phyloP scores from a whole-genome alignment of 2,113 vertebrate species.

The Hippocampus zosterae region DNA sequence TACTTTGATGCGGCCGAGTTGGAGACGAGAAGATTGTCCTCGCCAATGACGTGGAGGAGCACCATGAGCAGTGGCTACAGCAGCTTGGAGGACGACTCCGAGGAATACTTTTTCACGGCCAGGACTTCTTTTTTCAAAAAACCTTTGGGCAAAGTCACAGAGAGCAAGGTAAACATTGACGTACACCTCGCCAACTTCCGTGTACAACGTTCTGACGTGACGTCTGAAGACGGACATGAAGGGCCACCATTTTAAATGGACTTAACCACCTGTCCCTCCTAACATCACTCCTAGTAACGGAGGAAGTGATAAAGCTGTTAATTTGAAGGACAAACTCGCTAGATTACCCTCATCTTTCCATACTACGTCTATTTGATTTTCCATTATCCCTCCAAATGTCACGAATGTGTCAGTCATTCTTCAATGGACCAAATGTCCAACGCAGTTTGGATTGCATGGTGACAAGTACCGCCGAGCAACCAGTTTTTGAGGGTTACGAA shows the following conservation, averaged over 20 bases:
- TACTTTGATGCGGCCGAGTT: slow-evolving; percentile 52
- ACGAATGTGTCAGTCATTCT: too few relatives aligned
- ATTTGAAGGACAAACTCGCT: background rate
- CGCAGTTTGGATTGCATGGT: background rate
- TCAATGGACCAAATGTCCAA: slow-evolving; percentile 1
- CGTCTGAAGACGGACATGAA: too few relatives aligned
- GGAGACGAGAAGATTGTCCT: slow-evolving; percentile 42
- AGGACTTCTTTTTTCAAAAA: slow-evolving; percentile 92
- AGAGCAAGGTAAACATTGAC: slow-evolving; percentile 63
- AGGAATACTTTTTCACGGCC: slow-evolving; percentile 96
- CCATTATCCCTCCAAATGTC: background rate
- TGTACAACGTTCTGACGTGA: background rate
- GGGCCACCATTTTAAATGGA: background rate
- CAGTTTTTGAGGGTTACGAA: slow-evolving; percentile 6
- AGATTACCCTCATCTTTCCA: background rate
- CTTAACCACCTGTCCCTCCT: slow-evolving; percentile 31
- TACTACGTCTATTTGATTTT: background rate
- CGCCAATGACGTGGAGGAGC: slow-evolving; percentile 84
- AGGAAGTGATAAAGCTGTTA: background rate
- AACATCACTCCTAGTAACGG: background rate
- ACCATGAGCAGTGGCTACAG: slow-evolving; percentile 98
- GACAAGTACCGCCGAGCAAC: slow-evolving; percentile 9
- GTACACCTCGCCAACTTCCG: background rate
- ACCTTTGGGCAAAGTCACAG: slow-evolving; percentile 76
- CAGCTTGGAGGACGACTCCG: slow-evolving; percentile 92